Conservation (phyloP, 2,888 invertebrate genomes). For the Drosophila macrospina region DNA sequence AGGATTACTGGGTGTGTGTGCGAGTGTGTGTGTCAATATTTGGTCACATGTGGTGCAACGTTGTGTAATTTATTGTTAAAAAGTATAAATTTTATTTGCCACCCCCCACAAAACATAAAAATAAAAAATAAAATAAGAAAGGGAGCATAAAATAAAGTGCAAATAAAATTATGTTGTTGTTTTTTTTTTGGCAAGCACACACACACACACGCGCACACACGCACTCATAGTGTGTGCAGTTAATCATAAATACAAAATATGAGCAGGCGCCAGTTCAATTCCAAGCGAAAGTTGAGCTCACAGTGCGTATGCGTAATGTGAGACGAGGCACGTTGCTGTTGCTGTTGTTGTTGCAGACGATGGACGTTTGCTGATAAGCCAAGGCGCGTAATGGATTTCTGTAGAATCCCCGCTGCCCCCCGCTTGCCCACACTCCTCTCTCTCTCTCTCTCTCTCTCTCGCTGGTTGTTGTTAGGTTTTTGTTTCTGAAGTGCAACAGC, state of each 20-base stretch:
- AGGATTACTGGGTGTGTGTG: constrained; percentile 60
- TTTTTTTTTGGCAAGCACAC: constrained; percentile 20
- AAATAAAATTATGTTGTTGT: constrained; percentile 45
- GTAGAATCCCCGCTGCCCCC: constrained; percentile 15
- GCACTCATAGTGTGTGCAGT: constrained; percentile 34
- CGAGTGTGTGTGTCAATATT: constrained; percentile 62
- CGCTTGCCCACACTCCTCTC: too few species aligned
- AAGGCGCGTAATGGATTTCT: constrained; percentile 71
- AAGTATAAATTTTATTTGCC: constrained; percentile 69
- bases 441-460: not conserved
- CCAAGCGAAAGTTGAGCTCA: constrained; percentile 50
- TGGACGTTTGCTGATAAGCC: constrained; percentile 63
- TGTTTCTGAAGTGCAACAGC: constrained; percentile 36
- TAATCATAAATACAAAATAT: constrained; percentile 66
- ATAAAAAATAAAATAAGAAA: constrained; percentile 21
- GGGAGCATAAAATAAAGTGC: constrained; percentile 42
- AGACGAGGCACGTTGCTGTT: constrained; percentile 25
- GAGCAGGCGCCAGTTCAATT: constrained; percentile 48
- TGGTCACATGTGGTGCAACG: constrained; percentile 57
- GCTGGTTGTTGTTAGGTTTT: constrained; percentile 25
- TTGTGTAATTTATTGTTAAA: constrained; percentile 78
- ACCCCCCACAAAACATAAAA: constrained; percentile 30
- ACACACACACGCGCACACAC: constrained; percentile 15
- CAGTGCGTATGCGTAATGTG: constrained; percentile 75
- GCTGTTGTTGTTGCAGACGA: constrained; percentile 49